Percentiles rank a stretch among this genome's conserved stretches.
phyloP scores from a whole-genome alignment of 2,888 invertebrate genomes.

The Acronicta alni region DNA sequence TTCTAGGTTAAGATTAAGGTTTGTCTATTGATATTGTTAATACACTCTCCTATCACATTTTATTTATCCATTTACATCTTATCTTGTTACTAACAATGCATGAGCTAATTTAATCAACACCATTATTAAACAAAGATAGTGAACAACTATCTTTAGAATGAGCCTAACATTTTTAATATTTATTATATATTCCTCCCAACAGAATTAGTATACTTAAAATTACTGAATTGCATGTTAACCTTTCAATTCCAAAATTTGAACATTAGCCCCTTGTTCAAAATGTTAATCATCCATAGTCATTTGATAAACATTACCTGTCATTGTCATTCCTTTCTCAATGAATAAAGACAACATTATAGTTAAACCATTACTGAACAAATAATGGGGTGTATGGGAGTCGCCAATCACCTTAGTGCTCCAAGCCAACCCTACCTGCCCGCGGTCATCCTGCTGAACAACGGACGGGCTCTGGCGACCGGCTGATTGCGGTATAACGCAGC shows the following conservation, averaged over 20 bases:
- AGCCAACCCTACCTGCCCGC: too few species aligned
- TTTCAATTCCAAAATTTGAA: constrained; percentile 44
- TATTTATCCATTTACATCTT: constrained; percentile 50
- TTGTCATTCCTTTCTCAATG: constrained; percentile 37
- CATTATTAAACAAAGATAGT: constrained; percentile 52
- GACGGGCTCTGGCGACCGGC: too few species aligned
- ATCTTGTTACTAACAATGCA: constrained; percentile 58
- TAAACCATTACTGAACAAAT: constrained; percentile 11
- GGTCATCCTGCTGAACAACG: too few species aligned
- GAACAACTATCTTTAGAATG: constrained; percentile 28
- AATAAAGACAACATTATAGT: constrained; percentile 38
- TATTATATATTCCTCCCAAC: constrained; percentile 21
- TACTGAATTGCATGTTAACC: constrained; percentile 40
- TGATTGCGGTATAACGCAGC: too few species aligned
- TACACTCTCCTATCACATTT: constrained; percentile 40
- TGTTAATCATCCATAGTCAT: constrained; percentile 46
- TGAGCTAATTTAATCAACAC: constrained; percentile 50
- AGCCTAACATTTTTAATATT: constrained; percentile 14
- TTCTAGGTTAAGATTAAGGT: constrained; percentile 51
- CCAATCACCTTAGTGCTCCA: too few species aligned
- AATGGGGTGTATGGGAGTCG: too few species aligned
- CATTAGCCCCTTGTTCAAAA: constrained; percentile 48
- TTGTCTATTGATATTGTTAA: constrained; percentile 35
- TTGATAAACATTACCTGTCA: constrained; percentile 51
- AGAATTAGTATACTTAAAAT: constrained; percentile 20